Percentiles rank a stretch among this genome's conserved stretches.
Evolutionary conservation across 2,797 vertebrate species (phyloP).

Genomic region (Enteromius thamalakanensis): DNA sequence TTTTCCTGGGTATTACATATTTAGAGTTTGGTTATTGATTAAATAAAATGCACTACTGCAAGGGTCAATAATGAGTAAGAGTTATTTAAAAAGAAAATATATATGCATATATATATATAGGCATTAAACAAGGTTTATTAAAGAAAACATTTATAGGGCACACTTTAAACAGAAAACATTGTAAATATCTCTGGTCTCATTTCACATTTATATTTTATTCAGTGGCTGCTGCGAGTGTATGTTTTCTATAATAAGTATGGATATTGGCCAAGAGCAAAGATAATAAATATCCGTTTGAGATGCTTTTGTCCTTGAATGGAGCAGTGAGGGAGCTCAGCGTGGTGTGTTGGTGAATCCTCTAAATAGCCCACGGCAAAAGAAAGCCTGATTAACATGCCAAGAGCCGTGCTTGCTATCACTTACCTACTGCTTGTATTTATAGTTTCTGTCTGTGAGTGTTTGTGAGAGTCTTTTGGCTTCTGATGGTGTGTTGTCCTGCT

Average conservation of each 20-base stretch:
- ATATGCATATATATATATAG: too few species aligned
- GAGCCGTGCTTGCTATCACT: slow-evolving; percentile 77
- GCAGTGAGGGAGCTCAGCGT: slow-evolving; percentile 71
- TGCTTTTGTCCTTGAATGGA: slow-evolving; percentile 84
- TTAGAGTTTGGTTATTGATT: neutral
- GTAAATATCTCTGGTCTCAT: slow-evolving; percentile 49
- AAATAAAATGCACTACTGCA: neutral
- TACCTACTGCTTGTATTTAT: slow-evolving; percentile 88
- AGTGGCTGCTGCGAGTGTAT: slow-evolving; percentile 63
- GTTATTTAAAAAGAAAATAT: neutral
- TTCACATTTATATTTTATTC: slow-evolving; percentile 74
- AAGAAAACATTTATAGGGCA: neutral
- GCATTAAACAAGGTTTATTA: neutral
- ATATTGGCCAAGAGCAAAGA: slow-evolving; percentile 83
- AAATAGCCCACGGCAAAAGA: slow-evolving; percentile 85
- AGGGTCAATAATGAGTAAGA: neutral
- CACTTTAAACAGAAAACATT: slow-evolving; percentile 24
- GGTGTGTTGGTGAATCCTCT: slow-evolving; percentile 82
- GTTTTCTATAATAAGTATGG: slow-evolving; percentile 79
- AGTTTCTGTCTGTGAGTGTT: slow-evolving; percentile 70
- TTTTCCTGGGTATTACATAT: neutral
- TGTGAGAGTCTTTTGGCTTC: slow-evolving; percentile 23
- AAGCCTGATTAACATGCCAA: slow-evolving; percentile 86
- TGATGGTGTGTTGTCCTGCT: slow-evolving; percentile 30
- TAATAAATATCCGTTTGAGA: slow-evolving; percentile 82